Evolutionary conservation across 2,888 invertebrate genomes (phyloP).

Genomic region (Heliconius hortense): DNA sequence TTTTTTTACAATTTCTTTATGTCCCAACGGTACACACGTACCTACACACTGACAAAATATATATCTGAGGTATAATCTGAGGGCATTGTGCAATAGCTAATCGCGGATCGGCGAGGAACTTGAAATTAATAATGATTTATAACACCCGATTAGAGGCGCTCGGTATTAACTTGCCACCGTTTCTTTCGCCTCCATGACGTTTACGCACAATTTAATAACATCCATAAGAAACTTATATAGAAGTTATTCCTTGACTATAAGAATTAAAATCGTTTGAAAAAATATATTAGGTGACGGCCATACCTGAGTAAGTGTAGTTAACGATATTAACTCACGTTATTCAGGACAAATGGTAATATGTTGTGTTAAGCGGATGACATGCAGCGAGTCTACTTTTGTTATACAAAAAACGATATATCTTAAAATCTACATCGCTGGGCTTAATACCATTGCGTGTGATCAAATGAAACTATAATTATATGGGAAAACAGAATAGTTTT

Average conservation of each 20-base stretch:
- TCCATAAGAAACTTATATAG: slow-evolving; percentile 19
- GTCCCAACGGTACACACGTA: slow-evolving; percentile 68
- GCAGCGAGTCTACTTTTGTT: slow-evolving; percentile 28
- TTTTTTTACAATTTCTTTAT: slow-evolving; percentile 31
- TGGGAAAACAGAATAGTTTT: slow-evolving; percentile 43
- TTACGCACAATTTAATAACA: slow-evolving; percentile 34
- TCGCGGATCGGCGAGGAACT: slow-evolving; percentile 74
- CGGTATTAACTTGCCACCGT: slow-evolving; percentile 62
- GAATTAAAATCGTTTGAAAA: slow-evolving; percentile 28
- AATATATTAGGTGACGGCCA: slow-evolving; percentile 34
- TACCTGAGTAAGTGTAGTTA: slow-evolving; percentile 33
- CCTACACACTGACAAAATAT: slow-evolving; percentile 76
- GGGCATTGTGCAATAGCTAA: slow-evolving; percentile 79
- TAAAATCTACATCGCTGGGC: slow-evolving; percentile 38
- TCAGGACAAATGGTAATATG: slow-evolving; percentile 42
- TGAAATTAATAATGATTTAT: slow-evolving; percentile 81
- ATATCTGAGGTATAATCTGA: slow-evolving; percentile 76
- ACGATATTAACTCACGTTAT: slow-evolving; percentile 40
- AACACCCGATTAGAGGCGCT: slow-evolving; percentile 75
- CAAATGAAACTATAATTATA: slow-evolving; percentile 43
- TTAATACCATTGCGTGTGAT: slow-evolving; percentile 44
- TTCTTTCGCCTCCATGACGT: slow-evolving; percentile 51
- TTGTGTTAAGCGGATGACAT: slow-evolving; percentile 37
- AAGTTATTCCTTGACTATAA: slow-evolving; percentile 34
- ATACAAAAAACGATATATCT: slow-evolving; percentile 35